Evolutionary conservation across 2,888 invertebrate species (phyloP), one percentile per base, ranked within the genome.

Genomic region (Pristionchus mayeri): DNA sequence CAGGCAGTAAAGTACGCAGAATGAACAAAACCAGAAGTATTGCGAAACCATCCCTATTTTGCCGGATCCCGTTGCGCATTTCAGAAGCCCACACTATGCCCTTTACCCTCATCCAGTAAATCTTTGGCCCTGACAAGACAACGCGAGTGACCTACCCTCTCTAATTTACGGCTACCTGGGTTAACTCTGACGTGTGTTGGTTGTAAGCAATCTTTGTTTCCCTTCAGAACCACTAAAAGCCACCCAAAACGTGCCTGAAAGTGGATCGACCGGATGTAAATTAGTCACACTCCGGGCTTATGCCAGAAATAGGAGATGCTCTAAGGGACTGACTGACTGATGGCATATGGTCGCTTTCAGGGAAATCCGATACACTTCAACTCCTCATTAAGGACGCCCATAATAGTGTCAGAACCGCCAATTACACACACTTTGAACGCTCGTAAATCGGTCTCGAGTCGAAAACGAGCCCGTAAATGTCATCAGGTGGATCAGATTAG

Each of bases 251-350:
- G 24, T 40, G n/a, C 37, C 44, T 71, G 71, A 71, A 71, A 71
- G 24, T 24, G 40, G 44, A 71, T 71, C 71, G 37, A 1, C 30
- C 18, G 40, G 71, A 71, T 71, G 71, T 71, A 71, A 71, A 71
- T 71, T 71, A 44, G 71, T 44, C 40, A 40, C 71, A n/a, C 67
- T 67, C n/a, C 16, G 44, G 24, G 71, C 71, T 24, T 44, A 71
- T 71, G 71, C 24, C 71, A 7, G 71, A 71, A 40, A 71, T 71
- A 3, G 71, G 71, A 71, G 71, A 71, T 21, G 37, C 67, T 24
- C 37, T 24, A 63, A 40, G 71, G 1, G 71, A 71, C 7, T 37
- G 67, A 37, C 60, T 60, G 40, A 13, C 40, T 71, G 71, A 44
- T 40, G 71, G 24, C 71, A 71, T 71, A 71, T 71, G 71, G 71